Conservation (phyloP, 2,113 vertebrate species). For the Centropristis striata region DNA sequence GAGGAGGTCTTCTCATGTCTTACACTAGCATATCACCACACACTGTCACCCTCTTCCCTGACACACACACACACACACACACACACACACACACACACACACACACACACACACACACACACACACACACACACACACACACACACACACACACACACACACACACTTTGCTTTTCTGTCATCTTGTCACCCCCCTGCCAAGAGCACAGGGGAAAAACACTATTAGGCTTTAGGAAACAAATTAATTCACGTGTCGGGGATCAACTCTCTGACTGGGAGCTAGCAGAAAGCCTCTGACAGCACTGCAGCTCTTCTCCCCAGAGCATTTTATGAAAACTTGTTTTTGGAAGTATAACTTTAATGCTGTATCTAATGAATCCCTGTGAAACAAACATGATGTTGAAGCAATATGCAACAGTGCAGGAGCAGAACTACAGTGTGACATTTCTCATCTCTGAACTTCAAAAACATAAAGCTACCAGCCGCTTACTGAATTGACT, state of each 20-base stretch:
- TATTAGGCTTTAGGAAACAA: conserved; percentile 78
- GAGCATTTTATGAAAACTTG: conserved; percentile 73
- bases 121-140: neutral
- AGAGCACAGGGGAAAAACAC: conserved; percentile 65
- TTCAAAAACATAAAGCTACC: conserved; percentile 26
- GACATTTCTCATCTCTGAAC: conserved; percentile 46
- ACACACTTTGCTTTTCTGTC: conserved; percentile 62
- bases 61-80: conserved; percentile 2
- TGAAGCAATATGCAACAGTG: conserved; percentile 35
- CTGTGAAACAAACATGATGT: conserved; percentile 66
- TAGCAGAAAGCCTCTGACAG: conserved; percentile 71
- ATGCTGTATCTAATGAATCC: conserved; percentile 70
- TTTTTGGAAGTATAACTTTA: conserved; percentile 69
- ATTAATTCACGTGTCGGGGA: conserved; percentile 80
- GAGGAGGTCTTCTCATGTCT: conserved; percentile 69
- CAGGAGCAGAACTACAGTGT: conserved; percentile 29
- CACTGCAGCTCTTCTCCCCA: conserved; percentile 54
- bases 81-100: conserved; percentile 7
- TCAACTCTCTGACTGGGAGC: conserved; percentile 71
- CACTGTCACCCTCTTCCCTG: conserved; percentile 40
- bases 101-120: neutral
- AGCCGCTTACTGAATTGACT: conserved; percentile 25
- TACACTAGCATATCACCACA: conserved; percentile 61
- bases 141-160: neutral
- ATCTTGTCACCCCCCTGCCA: conserved; percentile 70